phyloP scores from a whole-genome alignment of 2,888 invertebrate species.

The Thyatira batis region DNA sequence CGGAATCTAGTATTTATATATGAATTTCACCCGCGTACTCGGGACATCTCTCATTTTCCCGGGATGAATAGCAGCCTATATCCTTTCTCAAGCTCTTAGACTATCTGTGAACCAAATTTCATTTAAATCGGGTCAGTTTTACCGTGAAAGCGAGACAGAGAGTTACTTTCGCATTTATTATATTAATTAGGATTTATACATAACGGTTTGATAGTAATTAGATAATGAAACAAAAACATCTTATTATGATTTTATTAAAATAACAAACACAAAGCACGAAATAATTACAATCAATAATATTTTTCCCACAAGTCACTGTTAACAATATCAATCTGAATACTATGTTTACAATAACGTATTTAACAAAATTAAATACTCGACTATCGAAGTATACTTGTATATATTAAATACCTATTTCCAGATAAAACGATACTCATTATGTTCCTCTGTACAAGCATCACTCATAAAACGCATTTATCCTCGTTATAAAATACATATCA shows the following conservation, averaged over 20 bases:
- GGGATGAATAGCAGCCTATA: too few species aligned
- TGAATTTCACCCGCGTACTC: too few species aligned
- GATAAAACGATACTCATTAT: background rate
- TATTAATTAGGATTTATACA: background rate
- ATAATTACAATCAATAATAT: conserved; percentile 5
- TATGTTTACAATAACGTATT: background rate
- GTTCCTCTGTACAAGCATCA: background rate
- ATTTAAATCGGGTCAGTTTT: too few species aligned
- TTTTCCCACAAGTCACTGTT: background rate
- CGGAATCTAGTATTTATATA: too few species aligned
- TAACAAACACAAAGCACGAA: conserved; percentile 36
- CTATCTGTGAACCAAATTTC: too few species aligned
- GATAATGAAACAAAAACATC: conserved; percentile 6
- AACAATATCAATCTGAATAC: background rate
- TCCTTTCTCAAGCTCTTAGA: too few species aligned
- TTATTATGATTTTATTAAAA: conserved; percentile 35
- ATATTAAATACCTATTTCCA: too few species aligned
- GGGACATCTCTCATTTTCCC: too few species aligned
- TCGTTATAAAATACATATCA: background rate
- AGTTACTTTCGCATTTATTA: too few species aligned
- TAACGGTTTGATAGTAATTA: background rate
- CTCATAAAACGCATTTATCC: background rate
- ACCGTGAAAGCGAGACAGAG: too few species aligned
- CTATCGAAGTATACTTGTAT: background rate
- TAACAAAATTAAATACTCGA: background rate